Evolutionary conservation across 1,140 invertebrate species (phyloP), one percentile per base, ranked within the genome.

Genomic region (Aphis gossypii): DNA sequence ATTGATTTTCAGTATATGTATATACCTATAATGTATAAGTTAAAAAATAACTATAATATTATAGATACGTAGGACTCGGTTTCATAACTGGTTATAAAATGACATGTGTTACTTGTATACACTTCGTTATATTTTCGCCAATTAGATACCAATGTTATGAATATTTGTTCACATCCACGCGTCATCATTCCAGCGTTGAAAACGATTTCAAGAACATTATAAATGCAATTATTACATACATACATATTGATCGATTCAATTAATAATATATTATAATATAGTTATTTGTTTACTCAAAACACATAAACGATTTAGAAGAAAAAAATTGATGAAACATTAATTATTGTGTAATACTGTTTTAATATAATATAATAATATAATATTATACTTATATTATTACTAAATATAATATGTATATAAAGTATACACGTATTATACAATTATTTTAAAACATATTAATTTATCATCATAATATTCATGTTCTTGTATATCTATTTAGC

Each of bases 81-180:
- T 83, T 83, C 76, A 38, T 83, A 83, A 83, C 76, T 83, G 76
- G 21, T 83, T 83, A 38, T 83, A 83, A 38, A 38, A 83, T 83
- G 76, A 83, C 18, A 38, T 83, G n/a, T 83, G 76, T 82, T 83
- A 83, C 8, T 23, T 83, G 35, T 83, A 38, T 38, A 83, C 7
- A 38, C 76, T 23, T 38, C 35, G 76, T 83, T 38, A 38, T 83
- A 35, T 35, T 83, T 83, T 38, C 76, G n/a, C 35, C 35, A 21
- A 38, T 38, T 38, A 82, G 20, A n/a, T 20, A 35, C 18, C 76
- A 35, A 38, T 35, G 83, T 23, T 25, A 48, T 48, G 11, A 87
- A 82, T 82, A 82, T 83, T 87, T 48, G 30, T 94, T 82, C n/a
- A 76, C 14, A 76, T 76, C 60, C 30, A 76, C 30, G n/a, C 30